Conservation (phyloP, 2,113 vertebrate genomes). For the Siniperca knerii region DNA sequence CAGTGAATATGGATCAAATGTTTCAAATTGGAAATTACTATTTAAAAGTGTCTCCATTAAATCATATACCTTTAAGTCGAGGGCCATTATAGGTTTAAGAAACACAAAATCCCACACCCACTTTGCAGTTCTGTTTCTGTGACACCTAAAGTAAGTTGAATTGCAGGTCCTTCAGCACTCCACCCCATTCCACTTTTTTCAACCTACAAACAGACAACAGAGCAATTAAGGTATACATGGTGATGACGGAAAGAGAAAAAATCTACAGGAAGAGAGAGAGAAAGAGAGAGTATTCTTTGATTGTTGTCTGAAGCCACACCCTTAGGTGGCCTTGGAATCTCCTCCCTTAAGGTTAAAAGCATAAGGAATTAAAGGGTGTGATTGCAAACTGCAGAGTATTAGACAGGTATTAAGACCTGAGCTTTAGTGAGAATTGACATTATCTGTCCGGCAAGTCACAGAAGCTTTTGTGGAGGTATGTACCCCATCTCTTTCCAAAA, state of each 20-base stretch:
- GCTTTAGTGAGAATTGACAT: slow-evolving; percentile 5
- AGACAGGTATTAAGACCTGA: slow-evolving; percentile 42
- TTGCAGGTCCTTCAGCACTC: slow-evolving; percentile 55
- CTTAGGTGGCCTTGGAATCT: slow-evolving; percentile 85
- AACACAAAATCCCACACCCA: slow-evolving; percentile 18
- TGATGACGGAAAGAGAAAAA: slow-evolving; percentile 37
- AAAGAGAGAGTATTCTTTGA: slow-evolving; percentile 46
- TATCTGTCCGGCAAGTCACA: neutral
- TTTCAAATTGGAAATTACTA: neutral
- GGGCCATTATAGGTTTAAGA: neutral
- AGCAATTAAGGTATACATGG: neutral
- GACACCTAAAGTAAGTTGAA: slow-evolving; percentile 29
- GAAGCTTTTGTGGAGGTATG: slow-evolving; percentile 65
- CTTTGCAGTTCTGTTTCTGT: slow-evolving; percentile 13
- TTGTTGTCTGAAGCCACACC: slow-evolving; percentile 87
- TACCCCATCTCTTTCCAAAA: neutral
- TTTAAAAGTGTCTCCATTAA: neutral
- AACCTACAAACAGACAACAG: slow-evolving; percentile 46
- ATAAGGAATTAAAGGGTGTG: slow-evolving; percentile 55
- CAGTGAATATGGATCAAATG: neutral
- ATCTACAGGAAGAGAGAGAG: neutral
- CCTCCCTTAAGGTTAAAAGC: slow-evolving; percentile 85
- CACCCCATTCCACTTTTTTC: slow-evolving; percentile 43
- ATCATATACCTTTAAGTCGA: neutral
- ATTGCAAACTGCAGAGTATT: slow-evolving; percentile 28